Base-by-base conservation (phyloP, 2,113 vertebrate species). In the Salvelinus fontinalis region DNA sequence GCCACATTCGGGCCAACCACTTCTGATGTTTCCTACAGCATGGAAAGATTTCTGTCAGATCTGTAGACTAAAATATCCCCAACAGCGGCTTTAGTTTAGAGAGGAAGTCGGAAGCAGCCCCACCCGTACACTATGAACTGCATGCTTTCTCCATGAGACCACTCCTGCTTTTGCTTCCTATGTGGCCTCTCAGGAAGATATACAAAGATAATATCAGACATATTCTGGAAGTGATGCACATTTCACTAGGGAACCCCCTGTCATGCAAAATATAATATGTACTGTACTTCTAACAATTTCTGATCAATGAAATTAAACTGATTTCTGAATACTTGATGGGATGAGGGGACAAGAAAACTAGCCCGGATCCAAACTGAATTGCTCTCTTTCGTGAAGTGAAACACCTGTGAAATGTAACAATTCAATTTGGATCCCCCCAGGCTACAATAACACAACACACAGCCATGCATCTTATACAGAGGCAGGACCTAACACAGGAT, bases 81-180 rank as follows among this genome's bases (percentile, higher is more conserved):
- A 48, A 66, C 27, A 29, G 81, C 81, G 75, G 48, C 44, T 85
- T 76, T 70, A 89, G 88, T 54, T 54, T 16, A 54, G 90, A 92
- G 39, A 93, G 93, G 93, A 94, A 94, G 84, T 48, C 66, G 57
- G 65, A 80, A 39, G 71, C 62, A 76, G 81, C 88, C 84, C 89
- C 91, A 89, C 91, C 93, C 89, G 71, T 5, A 80, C 49, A 68
- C 51, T 18, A 62, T 3, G n/a, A 77, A 86, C 84, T 77, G 78
- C 81, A 67, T 89, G 83, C 87, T 90, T 91, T 89, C 74, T 82
- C 74, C 75, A 72, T 54, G 60, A 79, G 71, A 70, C 77, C 86
- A 71, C 87, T 87, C 88, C 89, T 80, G 78, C 87, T 87, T 88
- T 89, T 81, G 77, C 86, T 92, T 92, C 90, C 91, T 85, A 85